Base-by-base conservation (phyloP, 2,113 vertebrate genomes). In the Agelaius tricolor region DNA sequence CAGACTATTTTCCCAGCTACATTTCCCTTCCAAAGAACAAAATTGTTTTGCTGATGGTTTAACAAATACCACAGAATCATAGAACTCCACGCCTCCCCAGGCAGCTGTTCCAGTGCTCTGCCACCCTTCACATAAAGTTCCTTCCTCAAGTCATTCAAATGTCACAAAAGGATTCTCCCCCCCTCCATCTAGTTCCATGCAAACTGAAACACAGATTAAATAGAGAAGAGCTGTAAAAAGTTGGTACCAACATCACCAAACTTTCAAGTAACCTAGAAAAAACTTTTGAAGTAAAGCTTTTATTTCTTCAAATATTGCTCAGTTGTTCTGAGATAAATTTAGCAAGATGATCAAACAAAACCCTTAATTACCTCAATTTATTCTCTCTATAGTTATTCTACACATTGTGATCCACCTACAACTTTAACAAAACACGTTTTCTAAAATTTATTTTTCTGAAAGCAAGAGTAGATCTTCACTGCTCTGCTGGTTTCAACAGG, bases 201-300 rank as follows among this genome's bases (percentile, higher is more conserved):
- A 59, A 89, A 81, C 6, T 5, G 2, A 33, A 18, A 49, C 11
- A 54, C 23, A 55, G 9, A 20, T 75, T 44, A 57, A 55, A 66
- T 3, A 52, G 11, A n/a, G 13, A 88, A 39, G 4, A 82, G 8
- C 13, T 55, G 19, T n/a, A 76, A 85, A 18, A 84, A 61, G n/a
- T 16, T 43, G 9, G 1, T 37, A 37, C 26, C 23, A 65, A 55
- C 7, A 67, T 17, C 0, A 1, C 4, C 41, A 0, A 0, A 33
- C 33, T 63, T 37, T 9, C 8, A 79, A 88, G 19, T 9, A 68
- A 23, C 33, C 44, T 59, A 37, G 35, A 57, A 83, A 75, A 90
- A 54, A 27, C 6, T 27, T 61, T 3, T 30, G 2, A 68, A 33
- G 30, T 33, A 82, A 26, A 47, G n/a, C 6, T 44, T 79, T 61